Conservation (phyloP, 37 sponge, comb jelly and placozoan genomes). For the Crambe crambe region DNA sequence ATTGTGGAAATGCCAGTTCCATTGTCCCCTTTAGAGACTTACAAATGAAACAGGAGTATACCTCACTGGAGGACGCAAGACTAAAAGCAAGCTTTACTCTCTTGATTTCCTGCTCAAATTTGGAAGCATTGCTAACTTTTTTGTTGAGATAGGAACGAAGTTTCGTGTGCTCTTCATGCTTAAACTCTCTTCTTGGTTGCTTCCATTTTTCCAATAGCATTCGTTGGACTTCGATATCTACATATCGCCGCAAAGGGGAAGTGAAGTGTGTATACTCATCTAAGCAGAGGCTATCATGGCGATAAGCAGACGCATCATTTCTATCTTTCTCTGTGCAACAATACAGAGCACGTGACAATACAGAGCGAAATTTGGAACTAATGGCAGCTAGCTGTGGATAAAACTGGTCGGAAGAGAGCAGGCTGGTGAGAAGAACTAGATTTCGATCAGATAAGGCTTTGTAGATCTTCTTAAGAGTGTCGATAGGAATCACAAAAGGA, state of each 20-base stretch:
- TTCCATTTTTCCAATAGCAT: constrained; percentile 8
- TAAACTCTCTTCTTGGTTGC: not conserved
- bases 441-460: not conserved
- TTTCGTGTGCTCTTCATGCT: not conserved
- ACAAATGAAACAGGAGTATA: constrained; percentile 4
- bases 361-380: not conserved
- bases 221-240: constrained; percentile 60
- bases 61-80: constrained; percentile 15
- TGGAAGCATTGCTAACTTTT: constrained; percentile 11
- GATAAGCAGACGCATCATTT: not conserved
- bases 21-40: not conserved
- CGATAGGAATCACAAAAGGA: not conserved
- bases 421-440: not conserved
- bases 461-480: not conserved
- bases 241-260: constrained; percentile 70
- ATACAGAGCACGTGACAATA: constrained; percentile 38
- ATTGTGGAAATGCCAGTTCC: constrained; percentile 18
- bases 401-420: constrained; percentile 13
- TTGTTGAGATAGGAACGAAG: constrained; percentile 34
- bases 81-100: constrained; percentile 13
- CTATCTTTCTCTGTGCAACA: constrained; percentile 19
- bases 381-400: constrained; percentile 61
- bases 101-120: constrained; percentile 41
- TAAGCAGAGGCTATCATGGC: constrained; percentile 42
- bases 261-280: constrained; percentile 67